Evolutionary conservation across 2,888 invertebrate genomes (phyloP), one percentile per base, ranked within the genome.

Genomic region (Hirtodrosophila alboralis): DNA sequence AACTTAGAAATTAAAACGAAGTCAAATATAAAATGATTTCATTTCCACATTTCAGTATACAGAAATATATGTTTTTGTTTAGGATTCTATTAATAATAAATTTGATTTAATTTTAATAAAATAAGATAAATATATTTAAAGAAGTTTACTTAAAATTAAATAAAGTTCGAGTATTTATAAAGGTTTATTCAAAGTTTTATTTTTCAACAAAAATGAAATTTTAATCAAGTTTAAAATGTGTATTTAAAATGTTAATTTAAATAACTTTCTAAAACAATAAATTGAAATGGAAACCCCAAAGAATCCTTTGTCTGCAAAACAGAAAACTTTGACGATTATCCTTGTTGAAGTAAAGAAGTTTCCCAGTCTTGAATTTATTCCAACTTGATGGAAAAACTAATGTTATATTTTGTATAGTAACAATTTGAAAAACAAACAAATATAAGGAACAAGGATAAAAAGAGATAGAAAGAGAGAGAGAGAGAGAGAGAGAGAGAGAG

Each of bases 331-430:
- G 28, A 28, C 4, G 9, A 21, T 26, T 52, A 23, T 36, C 16
- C 14, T 52, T 18, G 23, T 7, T 7, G 16, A 38, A 28, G 21
- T 10, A 38, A 12, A 48, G 14, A 44, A 14, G 1, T 12, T 12
- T 12, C 43, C n/a, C 33, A 1, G 2, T 34, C 6, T 2, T 16
- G n/a, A 18, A 5, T 23, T 38, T 14, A n/a, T 30, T 49, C 6
- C 30, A 41, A 37, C 13, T 47, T 44, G 49, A 30, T 52, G 30
- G 31, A 45, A 47, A n/a, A 59, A 60, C 63, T 63, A 63, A 61
- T 48, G 54, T 53, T 54, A 49, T 23, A 40, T 49, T 33, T 16
- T 37, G 28, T 31, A 57, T 28, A 33, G 34, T 6, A 43, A 43
- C 18, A 21, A 12, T 37, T 37, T 18, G 4, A 31, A 40, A 26